Base-by-base conservation (phyloP, 2,113 vertebrate species). In the Egretta garzetta region DNA sequence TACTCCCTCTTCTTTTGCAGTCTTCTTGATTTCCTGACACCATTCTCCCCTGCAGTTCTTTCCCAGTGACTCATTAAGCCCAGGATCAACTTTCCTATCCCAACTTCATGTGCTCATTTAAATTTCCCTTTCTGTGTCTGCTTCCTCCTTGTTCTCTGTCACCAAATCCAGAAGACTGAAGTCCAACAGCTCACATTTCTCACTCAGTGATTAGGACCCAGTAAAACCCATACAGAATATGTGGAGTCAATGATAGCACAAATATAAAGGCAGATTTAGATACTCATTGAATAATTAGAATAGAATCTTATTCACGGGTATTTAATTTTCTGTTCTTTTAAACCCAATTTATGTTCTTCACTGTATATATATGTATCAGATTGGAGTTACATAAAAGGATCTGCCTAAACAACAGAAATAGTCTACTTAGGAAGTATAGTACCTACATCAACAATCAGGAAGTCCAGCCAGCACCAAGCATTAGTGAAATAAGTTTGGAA, bases 381-480 rank as follows among this genome's bases (percentile, higher is more conserved):
- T 4, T n/a, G 6, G 24, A 90, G 22, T 41, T 62, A 66, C 32
- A 21, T 23, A 55, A 84, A 73, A 80, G 1, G 0, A 58, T 4
- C 22, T n/a, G 33, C 35, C 22, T 53, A 47, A 77, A 75, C 17
- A 79, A 18, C 13, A 84, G n/a, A 73, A 86, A 70, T 7, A 86
- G 8, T 28, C 26, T 93, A 64, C 23, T 80, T 9, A 28, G 71
- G 63, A 93, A 89, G 19, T n/a, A 70, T 20, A 62, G 45, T 98
- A 99, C 99, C 47, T 99, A 99, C 99, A 98, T 99, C 99, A 43
- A 99, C 99, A 98, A 99, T 99, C 79, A 99, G 96, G 98, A 99
- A 99, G 96, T 99, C 99, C 97, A 99, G 98, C 99, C 99, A 99
- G 97, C 99, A 99, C 99, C 99, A 99, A 80, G 99, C 99, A 96